A percentile compares a stretch with the other conserved stretches of the same genome.
Conservation (phyloP, 2,113 vertebrate genomes). For the Rhinolophus ferrumequinum region DNA sequence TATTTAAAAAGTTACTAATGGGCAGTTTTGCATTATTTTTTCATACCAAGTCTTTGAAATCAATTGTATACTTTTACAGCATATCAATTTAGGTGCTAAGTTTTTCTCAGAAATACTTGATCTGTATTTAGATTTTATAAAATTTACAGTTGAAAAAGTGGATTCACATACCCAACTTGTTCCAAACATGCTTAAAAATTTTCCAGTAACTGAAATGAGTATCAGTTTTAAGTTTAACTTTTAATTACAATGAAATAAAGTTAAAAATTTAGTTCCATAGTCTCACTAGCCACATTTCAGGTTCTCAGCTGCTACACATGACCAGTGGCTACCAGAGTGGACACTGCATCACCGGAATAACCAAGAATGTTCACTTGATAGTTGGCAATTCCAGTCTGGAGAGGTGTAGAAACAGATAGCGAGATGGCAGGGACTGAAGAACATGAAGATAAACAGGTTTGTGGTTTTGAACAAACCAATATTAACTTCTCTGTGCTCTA, state of each 20-base stretch:
- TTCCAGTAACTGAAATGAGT: not conserved
- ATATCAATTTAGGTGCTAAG: not conserved
- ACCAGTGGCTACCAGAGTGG: not conserved
- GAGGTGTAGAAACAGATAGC: not conserved
- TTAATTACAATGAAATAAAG: not conserved
- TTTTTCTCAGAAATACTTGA: constrained; percentile 41
- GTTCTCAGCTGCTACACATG: not conserved
- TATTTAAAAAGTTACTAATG: not conserved
- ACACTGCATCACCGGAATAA: not conserved
- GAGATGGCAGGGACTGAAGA: not conserved
- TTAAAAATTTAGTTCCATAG: not conserved
- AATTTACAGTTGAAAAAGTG: constrained; percentile 33
- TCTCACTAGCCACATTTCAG: not conserved
- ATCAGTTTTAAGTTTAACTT: not conserved
- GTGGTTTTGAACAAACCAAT: not conserved
- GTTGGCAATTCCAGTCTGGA: not conserved
- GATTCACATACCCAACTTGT: not conserved
- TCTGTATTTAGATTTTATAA: constrained; percentile 4
- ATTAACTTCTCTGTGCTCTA: not conserved
- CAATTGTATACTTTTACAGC: not conserved
- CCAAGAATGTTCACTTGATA: not conserved
- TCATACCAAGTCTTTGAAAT: not conserved
- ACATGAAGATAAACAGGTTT: not conserved
- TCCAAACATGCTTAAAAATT: constrained; percentile 23
- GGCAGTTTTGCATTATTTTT: not conserved